Conservation (phyloP, 53 echinoderm and acorn worm genomes). For the Crossaster papposus region DNA sequence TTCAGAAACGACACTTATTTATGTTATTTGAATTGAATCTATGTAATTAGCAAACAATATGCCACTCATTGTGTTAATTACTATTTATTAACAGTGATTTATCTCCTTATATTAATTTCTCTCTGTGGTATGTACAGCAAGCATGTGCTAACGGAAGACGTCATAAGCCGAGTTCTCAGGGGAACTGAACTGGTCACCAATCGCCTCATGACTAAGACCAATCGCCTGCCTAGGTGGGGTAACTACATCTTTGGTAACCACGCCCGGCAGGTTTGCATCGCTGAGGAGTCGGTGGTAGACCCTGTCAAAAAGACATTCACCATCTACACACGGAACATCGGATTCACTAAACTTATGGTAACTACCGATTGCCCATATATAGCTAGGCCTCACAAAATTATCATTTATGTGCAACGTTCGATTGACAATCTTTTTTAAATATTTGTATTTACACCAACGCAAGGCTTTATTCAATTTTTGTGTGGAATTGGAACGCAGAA, state of each 20-base stretch:
- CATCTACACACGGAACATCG: conserved; percentile 88
- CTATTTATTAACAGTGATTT: not conserved
- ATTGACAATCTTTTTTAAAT: too few relatives aligned
- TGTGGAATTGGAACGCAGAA: too few relatives aligned
- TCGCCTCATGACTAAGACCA: conserved; percentile 86
- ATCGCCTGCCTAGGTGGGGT: conserved; percentile 88
- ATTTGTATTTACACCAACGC: too few relatives aligned
- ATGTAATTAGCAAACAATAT: too few relatives aligned
- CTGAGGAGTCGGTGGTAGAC: conserved; percentile 88
- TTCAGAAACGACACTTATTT: too few relatives aligned
- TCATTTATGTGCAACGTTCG: not conserved
- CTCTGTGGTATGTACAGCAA: conserved; percentile 66
- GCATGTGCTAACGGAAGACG: conserved; percentile 93
- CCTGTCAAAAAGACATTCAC: conserved; percentile 80
- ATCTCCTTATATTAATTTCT: not conserved
- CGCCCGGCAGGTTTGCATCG: conserved; percentile 74
- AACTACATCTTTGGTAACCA: conserved; percentile 76
- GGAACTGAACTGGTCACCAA: conserved; percentile 69
- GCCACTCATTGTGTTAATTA: too few relatives aligned
- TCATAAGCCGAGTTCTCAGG: conserved; percentile 62
- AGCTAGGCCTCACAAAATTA: not conserved
- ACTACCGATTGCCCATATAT: not conserved
- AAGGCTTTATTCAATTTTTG: too few relatives aligned
- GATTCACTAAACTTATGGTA: conserved; percentile 87
- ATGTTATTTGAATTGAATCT: too few relatives aligned